These are phyloP conservation scores for Metalampra italica DNA, from an alignment of 2,888 invertebrate genomes.

Conservation along the genomic window DNA sequence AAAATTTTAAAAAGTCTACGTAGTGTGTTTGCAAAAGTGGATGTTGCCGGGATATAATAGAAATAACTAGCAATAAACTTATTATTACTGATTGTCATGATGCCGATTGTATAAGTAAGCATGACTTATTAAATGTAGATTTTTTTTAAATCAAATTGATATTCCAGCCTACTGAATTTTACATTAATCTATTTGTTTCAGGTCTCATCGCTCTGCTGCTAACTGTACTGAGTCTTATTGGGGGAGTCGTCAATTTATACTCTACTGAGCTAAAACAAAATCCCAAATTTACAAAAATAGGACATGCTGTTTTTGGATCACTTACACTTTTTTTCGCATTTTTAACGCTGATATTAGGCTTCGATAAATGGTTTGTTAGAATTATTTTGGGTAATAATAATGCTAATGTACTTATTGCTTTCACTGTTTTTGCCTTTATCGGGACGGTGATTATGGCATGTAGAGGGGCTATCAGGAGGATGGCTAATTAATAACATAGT, in stretches of 20 bases:
- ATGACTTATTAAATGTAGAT: too few species aligned
- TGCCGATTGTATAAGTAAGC: too few species aligned
- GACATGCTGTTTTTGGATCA: conserved; percentile 32
- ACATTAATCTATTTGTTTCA: conserved; percentile 29
- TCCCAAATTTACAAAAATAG: conserved; percentile 20
- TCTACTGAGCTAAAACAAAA: conserved; percentile 15
- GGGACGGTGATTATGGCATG: conserved; percentile 30
- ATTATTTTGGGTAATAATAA: conserved; percentile 14
- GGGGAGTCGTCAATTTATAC: conserved; percentile 37
- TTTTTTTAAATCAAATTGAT: too few species aligned
- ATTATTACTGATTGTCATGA: too few species aligned
- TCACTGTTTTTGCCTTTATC: conserved; percentile 35
- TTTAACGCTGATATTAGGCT: conserved; percentile 32
- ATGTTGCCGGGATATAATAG: too few species aligned
- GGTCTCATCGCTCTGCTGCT: conserved; percentile 46
- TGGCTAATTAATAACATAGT: background rate
- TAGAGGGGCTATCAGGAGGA: background rate
- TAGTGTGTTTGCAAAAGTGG: too few species aligned
- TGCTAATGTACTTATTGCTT: conserved; percentile 32
- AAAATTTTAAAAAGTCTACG: too few species aligned
- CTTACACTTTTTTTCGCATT: conserved; percentile 40
- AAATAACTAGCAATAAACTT: too few species aligned
- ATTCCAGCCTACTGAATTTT: too few species aligned
- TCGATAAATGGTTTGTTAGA: conserved; percentile 23
- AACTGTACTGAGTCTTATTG: conserved; percentile 39